Conservation (phyloP, 2,888 invertebrate species). For the Cryptus viduatorius region DNA sequence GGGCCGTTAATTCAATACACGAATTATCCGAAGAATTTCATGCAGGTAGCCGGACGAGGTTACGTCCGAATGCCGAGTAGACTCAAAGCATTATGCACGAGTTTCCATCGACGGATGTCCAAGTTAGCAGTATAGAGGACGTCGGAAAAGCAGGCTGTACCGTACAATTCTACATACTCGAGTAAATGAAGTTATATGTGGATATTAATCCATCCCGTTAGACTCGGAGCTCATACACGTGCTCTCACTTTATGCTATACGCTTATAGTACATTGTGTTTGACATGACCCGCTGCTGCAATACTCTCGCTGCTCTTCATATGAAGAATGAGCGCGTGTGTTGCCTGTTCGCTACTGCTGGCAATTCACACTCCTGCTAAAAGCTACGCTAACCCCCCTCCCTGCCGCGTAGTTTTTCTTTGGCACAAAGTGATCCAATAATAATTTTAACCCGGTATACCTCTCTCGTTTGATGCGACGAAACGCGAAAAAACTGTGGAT, state of each 20-base stretch:
- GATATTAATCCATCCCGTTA: slow-evolving; percentile 61
- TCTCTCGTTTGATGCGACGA: not conserved
- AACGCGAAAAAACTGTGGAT: not conserved
- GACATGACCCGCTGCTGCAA: slow-evolving; percentile 49
- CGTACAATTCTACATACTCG: slow-evolving; percentile 28
- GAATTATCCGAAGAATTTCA: not conserved
- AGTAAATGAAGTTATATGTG: slow-evolving; percentile 58
- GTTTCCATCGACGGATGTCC: not conserved
- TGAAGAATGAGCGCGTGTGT: slow-evolving; percentile 35
- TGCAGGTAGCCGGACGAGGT: not conserved
- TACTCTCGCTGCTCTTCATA: slow-evolving; percentile 34
- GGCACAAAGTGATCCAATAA: not conserved
- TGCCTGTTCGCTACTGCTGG: not conserved
- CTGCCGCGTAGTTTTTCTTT: not conserved
- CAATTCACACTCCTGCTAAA: slow-evolving; percentile 9
- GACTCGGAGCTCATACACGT: slow-evolving; percentile 32
- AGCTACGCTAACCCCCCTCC: not conserved
- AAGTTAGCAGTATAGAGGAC: slow-evolving; percentile 33
- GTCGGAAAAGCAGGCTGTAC: slow-evolving; percentile 39
- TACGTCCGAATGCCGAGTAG: not conserved
- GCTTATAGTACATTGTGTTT: slow-evolving; percentile 56
- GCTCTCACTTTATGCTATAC: slow-evolving; percentile 45
- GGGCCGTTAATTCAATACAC: not conserved
- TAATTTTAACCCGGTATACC: not conserved
- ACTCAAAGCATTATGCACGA: slow-evolving; percentile 5